phyloP scores from a whole-genome alignment of 1,140 invertebrate species.

The Macrosteles quadrilineatus region DNA sequence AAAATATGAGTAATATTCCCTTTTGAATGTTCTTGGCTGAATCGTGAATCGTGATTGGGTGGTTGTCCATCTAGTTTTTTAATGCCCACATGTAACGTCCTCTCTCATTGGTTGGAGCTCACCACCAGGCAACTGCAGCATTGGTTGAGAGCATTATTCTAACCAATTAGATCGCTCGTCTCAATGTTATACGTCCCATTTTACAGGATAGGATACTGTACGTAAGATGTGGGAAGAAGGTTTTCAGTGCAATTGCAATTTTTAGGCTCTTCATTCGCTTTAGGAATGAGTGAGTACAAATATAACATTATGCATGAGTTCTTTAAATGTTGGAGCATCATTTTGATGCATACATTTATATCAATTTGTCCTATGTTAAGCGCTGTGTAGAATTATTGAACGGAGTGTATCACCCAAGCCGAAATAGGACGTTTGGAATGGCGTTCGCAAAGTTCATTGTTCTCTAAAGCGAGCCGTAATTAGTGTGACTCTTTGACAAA shows the following conservation, averaged over 20 bases:
- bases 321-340: conserved; percentile 19
- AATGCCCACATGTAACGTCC: conserved; percentile 60
- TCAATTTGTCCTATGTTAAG: neutral
- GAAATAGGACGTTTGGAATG: conserved; percentile 50
- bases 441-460: conserved; percentile 51
- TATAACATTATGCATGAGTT: conserved; percentile 35
- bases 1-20: conserved; percentile 30
- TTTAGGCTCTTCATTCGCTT: conserved; percentile 40
- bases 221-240: conserved; percentile 46
- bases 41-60: conserved; percentile 33
- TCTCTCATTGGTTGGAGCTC: conserved; percentile 64
- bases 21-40: conserved; percentile 29
- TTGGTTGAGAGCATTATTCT: conserved; percentile 51
- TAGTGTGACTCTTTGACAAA: conserved; percentile 33
- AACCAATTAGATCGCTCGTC: conserved; percentile 53
- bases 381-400: conserved; percentile 43
- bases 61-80: conserved; percentile 42
- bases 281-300: conserved; percentile 43
- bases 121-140: conserved; percentile 40
- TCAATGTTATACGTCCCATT: conserved; percentile 44
- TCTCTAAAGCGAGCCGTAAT: conserved; percentile 43
- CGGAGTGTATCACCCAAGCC: conserved; percentile 48
- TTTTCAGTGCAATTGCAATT: conserved; percentile 47
- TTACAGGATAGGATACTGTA: conserved; percentile 47
- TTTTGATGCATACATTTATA: conserved; percentile 4